These are phyloP conservation scores for Rhimphoctona megacephalus DNA, from an alignment of 2,888 invertebrate species.

Conservation along the genomic window DNA sequence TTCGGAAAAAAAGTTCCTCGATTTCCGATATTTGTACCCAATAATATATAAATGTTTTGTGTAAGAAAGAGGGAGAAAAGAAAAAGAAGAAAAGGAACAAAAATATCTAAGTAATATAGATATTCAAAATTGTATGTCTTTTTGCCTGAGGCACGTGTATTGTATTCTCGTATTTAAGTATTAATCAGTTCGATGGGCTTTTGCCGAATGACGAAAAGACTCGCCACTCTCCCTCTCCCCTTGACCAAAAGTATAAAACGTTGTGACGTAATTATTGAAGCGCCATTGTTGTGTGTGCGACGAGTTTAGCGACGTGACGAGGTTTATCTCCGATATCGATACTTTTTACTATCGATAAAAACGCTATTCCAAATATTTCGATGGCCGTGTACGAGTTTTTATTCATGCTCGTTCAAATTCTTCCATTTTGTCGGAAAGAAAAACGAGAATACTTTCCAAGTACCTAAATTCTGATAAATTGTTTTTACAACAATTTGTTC, in stretches of 20 bases:
- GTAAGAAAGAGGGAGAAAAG: constrained; percentile 25
- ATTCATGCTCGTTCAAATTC: neutral
- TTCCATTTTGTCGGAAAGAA: neutral
- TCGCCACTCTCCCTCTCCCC: neutral
- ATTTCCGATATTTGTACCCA: constrained; percentile 33
- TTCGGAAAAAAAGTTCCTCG: constrained; percentile 41
- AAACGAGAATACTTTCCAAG: neutral
- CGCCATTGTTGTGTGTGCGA: constrained; percentile 19
- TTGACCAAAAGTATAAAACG: constrained; percentile 53
- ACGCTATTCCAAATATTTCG: neutral
- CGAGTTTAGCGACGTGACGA: constrained; percentile 1
- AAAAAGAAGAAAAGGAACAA: constrained; percentile 1
- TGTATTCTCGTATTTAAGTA: constrained; percentile 64
- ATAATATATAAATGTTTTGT: constrained; percentile 46
- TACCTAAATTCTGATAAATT: neutral
- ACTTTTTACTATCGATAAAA: neutral
- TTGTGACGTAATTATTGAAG: constrained; percentile 20
- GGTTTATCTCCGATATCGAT: constrained; percentile 11
- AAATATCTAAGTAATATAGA: constrained; percentile 39
- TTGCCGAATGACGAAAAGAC: constrained; percentile 8
- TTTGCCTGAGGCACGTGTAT: constrained; percentile 59
- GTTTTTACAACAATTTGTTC: neutral
- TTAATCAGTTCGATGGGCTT: constrained; percentile 62
- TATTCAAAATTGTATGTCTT: constrained; percentile 61
- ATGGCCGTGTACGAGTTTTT: neutral